These are phyloP conservation scores for Caenorhabditis macrosperma DNA, from an alignment of 2,888 invertebrate species.

Conservation along the genomic window DNA sequence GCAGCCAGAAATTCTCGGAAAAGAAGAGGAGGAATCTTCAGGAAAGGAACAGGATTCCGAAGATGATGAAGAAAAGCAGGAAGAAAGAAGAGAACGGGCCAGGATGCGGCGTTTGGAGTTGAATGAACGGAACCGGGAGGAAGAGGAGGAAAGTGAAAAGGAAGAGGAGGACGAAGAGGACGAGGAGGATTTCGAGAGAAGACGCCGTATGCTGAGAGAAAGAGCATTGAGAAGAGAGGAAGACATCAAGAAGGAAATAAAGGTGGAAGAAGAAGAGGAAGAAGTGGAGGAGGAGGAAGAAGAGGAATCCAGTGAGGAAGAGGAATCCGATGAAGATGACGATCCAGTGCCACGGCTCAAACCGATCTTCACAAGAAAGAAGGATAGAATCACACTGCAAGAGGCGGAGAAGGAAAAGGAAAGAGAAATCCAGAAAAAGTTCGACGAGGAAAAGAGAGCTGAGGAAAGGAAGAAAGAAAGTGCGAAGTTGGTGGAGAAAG, in stretches of 20 bases:
- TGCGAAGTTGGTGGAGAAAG: slow-evolving; percentile 84
- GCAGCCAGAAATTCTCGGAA: slow-evolving; percentile 63
- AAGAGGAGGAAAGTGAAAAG: slow-evolving; percentile 61
- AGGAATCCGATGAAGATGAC: slow-evolving; percentile 81
- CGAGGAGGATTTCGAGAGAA: slow-evolving; percentile 64
- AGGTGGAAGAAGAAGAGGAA: slow-evolving; percentile 68
- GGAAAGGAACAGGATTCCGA: slow-evolving; percentile 55
- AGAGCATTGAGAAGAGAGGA: slow-evolving; percentile 51
- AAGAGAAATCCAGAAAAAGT: slow-evolving; percentile 89
- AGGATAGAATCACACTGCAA: slow-evolving; percentile 93
- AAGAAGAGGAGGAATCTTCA: slow-evolving; percentile 46
- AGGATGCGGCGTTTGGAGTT: slow-evolving; percentile 63
- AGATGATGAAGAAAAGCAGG: slow-evolving; percentile 70
- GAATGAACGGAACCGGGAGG: slow-evolving; percentile 58
- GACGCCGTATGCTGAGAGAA: slow-evolving; percentile 56
- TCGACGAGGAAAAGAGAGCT: slow-evolving; percentile 88
- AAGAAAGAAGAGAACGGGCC: slow-evolving; percentile 69
- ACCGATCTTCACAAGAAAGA: slow-evolving; percentile 81
- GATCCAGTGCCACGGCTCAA: slow-evolving; percentile 82
- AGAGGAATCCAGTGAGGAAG: slow-evolving; percentile 69
- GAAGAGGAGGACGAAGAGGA: slow-evolving; percentile 65
- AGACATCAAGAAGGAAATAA: slow-evolving; percentile 55
- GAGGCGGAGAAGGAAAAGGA: slow-evolving; percentile 93
- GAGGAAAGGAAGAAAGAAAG: slow-evolving; percentile 93
- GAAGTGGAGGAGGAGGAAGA: slow-evolving; percentile 67